Conservation (phyloP, 2,797 vertebrate species). For the Sebastes itinus region DNA sequence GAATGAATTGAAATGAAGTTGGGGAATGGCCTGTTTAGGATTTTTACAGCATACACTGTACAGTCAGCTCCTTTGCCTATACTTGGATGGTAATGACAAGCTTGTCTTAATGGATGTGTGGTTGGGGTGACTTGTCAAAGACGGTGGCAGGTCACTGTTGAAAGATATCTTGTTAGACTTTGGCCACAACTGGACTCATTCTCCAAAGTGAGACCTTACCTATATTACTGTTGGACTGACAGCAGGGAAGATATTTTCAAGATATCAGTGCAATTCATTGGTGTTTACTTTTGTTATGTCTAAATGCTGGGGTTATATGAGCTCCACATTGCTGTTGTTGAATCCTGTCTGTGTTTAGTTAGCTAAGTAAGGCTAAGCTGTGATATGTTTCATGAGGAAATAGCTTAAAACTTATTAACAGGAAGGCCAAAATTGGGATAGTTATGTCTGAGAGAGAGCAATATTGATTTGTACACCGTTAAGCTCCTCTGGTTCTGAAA, state of each 20-base stretch:
- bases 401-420: neutral
- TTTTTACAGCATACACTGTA: neutral
- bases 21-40: neutral
- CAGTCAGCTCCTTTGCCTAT: neutral
- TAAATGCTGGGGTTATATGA: neutral
- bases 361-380: neutral
- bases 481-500: too few species aligned
- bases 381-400: neutral
- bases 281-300: neutral
- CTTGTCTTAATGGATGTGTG: neutral
- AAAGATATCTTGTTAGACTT: neutral
- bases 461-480: too few species aligned
- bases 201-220: neutral
- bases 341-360: neutral
- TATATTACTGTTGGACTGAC: neutral
- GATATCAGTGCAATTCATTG: neutral
- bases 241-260: neutral
- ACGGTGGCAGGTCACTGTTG: neutral
- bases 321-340: neutral
- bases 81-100: neutral
- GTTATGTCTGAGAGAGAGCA: neutral
- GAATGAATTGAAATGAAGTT: neutral
- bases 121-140: neutral
- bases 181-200: neutral
- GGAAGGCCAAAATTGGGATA: neutral